A percentile compares a stretch with the other conserved stretches of the same genome.
Conservation (phyloP, 2,113 vertebrate species). For the Amblyornis subalaris region DNA sequence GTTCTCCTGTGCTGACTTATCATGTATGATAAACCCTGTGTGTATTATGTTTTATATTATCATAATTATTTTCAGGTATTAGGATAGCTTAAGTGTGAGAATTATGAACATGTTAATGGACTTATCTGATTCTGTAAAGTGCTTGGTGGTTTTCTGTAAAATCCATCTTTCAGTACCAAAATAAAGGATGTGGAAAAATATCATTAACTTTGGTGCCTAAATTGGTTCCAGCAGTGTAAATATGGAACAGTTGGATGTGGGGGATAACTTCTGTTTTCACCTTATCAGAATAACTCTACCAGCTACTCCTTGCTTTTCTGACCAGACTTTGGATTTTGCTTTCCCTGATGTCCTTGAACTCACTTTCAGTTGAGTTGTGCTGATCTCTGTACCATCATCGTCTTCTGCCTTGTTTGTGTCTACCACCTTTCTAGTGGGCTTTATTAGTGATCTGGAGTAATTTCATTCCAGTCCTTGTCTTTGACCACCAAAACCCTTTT, state of each 20-base stretch:
- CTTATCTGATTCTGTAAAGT: not conserved
- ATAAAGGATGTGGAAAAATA: not conserved
- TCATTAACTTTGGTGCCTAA: not conserved
- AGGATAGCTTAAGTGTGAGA: not conserved
- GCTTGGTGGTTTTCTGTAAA: not conserved
- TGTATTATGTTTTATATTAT: not conserved
- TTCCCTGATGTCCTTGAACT: not conserved
- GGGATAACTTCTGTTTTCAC: not conserved
- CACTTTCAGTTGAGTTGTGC: not conserved
- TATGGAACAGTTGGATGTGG: rapidly evolving
- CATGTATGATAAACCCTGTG: rapidly evolving
- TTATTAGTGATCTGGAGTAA: not conserved
- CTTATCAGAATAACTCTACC: not conserved
- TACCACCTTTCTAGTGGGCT: not conserved
- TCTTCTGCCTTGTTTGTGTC: not conserved
- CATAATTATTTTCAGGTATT: not conserved
- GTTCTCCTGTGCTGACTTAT: not conserved
- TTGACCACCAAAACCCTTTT: not conserved
- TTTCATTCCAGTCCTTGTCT: not conserved
- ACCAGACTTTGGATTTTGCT: not conserved
- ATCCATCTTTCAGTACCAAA: not conserved
- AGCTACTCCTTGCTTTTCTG: not conserved
- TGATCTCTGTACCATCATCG: not conserved
- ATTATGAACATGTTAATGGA: not conserved
- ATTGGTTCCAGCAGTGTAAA: not conserved